Evolutionary conservation across 2,797 vertebrate genomes (phyloP).

Genomic region (Enteromius radiatus): DNA sequence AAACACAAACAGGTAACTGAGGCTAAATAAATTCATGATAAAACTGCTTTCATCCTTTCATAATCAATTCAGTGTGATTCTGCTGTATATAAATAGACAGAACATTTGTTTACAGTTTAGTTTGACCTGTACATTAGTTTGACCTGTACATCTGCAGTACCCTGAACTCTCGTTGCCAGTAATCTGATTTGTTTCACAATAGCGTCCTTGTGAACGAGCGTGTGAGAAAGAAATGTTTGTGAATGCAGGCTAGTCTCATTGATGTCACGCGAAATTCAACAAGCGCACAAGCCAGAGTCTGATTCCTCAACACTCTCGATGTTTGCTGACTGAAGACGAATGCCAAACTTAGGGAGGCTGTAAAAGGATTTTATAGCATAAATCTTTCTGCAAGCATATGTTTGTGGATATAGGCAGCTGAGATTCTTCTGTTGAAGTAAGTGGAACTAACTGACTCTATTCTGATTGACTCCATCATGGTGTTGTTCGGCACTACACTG

Average conservation of each 20-base stretch:
- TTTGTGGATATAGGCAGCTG: neutral
- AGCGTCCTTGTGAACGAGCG: conserved; percentile 26
- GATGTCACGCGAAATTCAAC: conserved; percentile 48
- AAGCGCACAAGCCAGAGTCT: conserved; percentile 5
- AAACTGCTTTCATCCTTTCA: neutral
- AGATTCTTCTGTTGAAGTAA: conserved; percentile 7
- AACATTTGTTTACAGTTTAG: neutral
- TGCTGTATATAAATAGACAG: neutral
- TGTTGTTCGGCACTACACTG: conserved; percentile 27
- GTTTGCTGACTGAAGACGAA: neutral
- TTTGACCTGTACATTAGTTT: neutral
- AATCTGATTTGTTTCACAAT: conserved; percentile 60
- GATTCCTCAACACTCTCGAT: neutral
- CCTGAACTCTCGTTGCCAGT: conserved; percentile 26
- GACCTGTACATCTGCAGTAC: conserved; percentile 1
- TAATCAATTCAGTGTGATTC: neutral
- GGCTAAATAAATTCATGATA: neutral
- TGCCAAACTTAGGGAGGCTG: neutral
- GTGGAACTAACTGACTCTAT: neutral
- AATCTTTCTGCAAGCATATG: neutral
- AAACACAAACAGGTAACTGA: neutral
- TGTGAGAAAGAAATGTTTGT: neutral
- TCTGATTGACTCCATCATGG: conserved; percentile 34
- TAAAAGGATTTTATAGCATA: neutral
- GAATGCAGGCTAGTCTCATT: conserved; percentile 39